Evolutionary conservation across 2,113 vertebrate species (phyloP).

Genomic region (Rhinichthys klamathensis): DNA sequence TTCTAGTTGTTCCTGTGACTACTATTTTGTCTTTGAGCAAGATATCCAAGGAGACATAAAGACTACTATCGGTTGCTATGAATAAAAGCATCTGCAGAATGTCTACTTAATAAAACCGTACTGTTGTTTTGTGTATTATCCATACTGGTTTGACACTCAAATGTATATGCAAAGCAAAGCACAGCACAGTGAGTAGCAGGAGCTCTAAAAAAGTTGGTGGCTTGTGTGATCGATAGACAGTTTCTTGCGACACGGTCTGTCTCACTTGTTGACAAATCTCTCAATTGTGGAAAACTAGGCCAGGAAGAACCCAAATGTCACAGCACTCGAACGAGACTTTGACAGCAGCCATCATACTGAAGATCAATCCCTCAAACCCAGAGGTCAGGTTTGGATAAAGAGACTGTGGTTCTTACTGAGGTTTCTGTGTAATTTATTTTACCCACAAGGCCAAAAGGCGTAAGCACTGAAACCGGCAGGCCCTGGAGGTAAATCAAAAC

Average conservation of each 20-base stretch:
- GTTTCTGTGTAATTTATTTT: slow-evolving; percentile 8
- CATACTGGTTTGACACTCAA: background rate
- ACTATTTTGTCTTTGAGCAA: background rate
- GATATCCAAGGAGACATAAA: background rate
- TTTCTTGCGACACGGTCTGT: slow-evolving; percentile 5
- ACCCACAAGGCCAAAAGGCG: slow-evolving; percentile 15
- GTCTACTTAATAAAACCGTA: background rate
- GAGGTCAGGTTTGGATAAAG: slow-evolving; percentile 38
- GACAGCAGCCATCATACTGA: slow-evolving; percentile 19
- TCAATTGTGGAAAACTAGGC: slow-evolving; percentile 26
- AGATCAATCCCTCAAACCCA: slow-evolving; percentile 25
- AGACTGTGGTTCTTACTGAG: background rate
- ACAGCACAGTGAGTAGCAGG: background rate
- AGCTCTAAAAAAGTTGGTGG: background rate
- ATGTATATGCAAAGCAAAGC: background rate
- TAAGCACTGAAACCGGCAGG: background rate
- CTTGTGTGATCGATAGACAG: background rate
- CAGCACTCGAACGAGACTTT: slow-evolving; percentile 13
- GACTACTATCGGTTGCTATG: no score
- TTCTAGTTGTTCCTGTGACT: background rate
- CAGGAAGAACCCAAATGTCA: slow-evolving; percentile 15
- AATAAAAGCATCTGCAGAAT: background rate
- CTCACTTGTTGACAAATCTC: slow-evolving; percentile 6
- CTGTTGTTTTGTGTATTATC: background rate
- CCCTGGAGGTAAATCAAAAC: slow-evolving; percentile 24